These are phyloP conservation scores for Aphis gossypii DNA, from an alignment of 1,140 invertebrate species.

Conservation along the genomic window DNA sequence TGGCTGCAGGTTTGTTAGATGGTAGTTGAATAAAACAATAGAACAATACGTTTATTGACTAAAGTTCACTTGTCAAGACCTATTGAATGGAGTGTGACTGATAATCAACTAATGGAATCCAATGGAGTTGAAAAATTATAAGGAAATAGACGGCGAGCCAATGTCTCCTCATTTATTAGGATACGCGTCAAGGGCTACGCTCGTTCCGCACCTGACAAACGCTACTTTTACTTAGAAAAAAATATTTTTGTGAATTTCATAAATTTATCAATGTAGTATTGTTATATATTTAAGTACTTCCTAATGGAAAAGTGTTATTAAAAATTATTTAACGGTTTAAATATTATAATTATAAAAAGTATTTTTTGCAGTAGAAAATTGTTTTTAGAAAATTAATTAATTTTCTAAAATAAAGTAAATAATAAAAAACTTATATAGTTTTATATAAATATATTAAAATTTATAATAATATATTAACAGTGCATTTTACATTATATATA, in stretches of 20 bases:
- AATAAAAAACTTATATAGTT: neutral
- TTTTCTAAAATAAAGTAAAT: neutral
- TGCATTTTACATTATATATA: neutral
- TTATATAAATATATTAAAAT: too few relatives aligned
- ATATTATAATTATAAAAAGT: neutral
- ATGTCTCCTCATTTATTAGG: neutral
- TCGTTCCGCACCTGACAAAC: neutral
- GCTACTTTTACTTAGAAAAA: neutral
- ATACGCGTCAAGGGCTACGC: neutral
- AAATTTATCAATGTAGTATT: neutral
- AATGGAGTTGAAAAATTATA: neutral
- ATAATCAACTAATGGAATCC: constrained; percentile 26
- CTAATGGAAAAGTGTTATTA: neutral
- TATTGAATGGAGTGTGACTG: neutral
- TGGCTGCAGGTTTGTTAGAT: neutral
- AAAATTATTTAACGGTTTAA: neutral
- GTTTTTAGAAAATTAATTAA: neutral
- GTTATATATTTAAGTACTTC: neutral
- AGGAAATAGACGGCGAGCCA: neutral
- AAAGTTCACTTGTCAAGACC: neutral
- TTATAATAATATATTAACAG: too few relatives aligned
- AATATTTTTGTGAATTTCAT: neutral
- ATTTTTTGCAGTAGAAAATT: neutral
- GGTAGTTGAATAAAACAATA: neutral
- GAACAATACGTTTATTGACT: neutral